These are phyloP conservation scores for Seira ritae DNA, from an alignment of 2,888 invertebrate species.

Conservation along the genomic window DNA sequence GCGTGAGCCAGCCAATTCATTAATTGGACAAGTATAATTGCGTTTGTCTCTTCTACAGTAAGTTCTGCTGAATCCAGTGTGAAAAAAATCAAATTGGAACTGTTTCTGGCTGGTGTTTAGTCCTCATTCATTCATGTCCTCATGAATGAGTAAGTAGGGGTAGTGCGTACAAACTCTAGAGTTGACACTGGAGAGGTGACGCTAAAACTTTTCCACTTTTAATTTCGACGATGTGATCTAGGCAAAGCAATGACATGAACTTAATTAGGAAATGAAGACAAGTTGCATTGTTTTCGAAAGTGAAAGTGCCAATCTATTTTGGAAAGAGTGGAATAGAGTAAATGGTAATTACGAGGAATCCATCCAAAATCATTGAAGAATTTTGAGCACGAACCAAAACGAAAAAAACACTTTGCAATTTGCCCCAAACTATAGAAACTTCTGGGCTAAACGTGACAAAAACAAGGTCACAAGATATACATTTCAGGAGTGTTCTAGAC, in stretches of 20 bases:
- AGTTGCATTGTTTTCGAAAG: constrained; percentile 3
- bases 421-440: neutral
- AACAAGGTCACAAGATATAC: neutral
- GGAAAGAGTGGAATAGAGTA: neutral
- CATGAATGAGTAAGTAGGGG: neutral
- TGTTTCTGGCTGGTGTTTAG: constrained; percentile 1
- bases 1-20: constrained; percentile 18
- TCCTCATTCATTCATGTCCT: constrained; percentile 13
- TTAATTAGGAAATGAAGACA: constrained; percentile 3
- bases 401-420: neutral
- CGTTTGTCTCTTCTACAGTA: constrained; percentile 18
- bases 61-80: neutral
- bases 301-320: constrained; percentile 6
- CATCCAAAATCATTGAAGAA: neutral
- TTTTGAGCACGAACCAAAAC: too few relatives aligned
- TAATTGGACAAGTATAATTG: constrained; percentile 57
- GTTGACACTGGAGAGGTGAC: neutral
- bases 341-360: neutral
- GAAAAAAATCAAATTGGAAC: constrained; percentile 2
- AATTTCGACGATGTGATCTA: neutral
- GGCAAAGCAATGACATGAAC: neutral
- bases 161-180: neutral
- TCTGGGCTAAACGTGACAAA: neutral
- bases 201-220: neutral
- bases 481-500: neutral